Evolutionary conservation across 2,888 invertebrate genomes (phyloP), one percentile per base, ranked within the genome.

Genomic region (Anagyrus pseudococci): DNA sequence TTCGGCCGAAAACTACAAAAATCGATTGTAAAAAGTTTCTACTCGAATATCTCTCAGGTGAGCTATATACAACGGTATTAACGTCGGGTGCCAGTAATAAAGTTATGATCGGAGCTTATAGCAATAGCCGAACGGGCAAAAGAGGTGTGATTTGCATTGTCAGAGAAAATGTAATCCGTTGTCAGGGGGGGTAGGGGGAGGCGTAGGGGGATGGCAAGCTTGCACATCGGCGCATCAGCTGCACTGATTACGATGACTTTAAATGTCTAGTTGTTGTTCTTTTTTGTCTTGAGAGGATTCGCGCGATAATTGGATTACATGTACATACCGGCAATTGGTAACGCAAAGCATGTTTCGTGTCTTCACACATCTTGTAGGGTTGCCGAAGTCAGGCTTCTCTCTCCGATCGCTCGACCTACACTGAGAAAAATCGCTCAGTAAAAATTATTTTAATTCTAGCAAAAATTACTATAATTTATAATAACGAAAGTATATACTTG

Each of bases 201-300:
- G n/a, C n/a, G n/a, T n/a, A n/a, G n/a, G n/a, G n/a, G n/a, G n/a
- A n/a, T n/a, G n/a, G n/a, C n/a, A 22, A 44, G 10, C 4, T 23
- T 40, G 49, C 49, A 49, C 26, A 17, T n/a, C 17, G 49, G n/a
- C 40, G 22, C 22, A n/a, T 37, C 52, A 40, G 52, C 3, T 4
- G 22, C 26, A 23, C 33, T 40, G 19, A 13, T 17, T 33, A 23
- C 48, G 26, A 17, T 13, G 20, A 33, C 37, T 33, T 49, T 19
- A 49, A 48, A 33, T 20, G 41, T 23, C 46, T 17, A 40, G 20
- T 37, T 2, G 20, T 33, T 17, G 40, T 37, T 40, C 23, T 46
- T 29, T 49, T 55, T 29, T 15, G 58, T 65, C 62, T 66, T 66
- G 62, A 66, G 62, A 56, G 66, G 66, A 66, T 66, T 66, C 66